phyloP scores from a whole-genome alignment of 2,888 invertebrate species.

The Himalopsyche japonica region DNA sequence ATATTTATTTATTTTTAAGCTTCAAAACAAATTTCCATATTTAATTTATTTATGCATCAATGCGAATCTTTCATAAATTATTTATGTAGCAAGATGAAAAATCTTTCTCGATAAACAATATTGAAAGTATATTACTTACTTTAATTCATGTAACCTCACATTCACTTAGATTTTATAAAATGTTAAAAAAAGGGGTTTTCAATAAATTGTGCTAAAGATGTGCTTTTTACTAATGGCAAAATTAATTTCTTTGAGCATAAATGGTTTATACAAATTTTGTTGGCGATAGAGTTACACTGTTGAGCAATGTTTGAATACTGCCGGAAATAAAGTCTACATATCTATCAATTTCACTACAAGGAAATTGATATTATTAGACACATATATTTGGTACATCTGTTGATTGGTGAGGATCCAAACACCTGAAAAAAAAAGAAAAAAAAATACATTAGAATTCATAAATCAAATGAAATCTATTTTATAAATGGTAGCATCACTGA shows the following conservation, averaged over 20 bases:
- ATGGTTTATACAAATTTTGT: not conserved
- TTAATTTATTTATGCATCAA: not conserved
- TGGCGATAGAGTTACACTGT: not conserved
- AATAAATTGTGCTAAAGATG: not conserved
- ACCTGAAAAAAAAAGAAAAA: not conserved
- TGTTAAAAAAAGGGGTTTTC: not conserved
- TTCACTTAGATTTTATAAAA: not conserved
- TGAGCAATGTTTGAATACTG: not conserved
- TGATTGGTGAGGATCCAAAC: not conserved
- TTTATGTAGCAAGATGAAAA: not conserved
- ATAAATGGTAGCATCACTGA: no score
- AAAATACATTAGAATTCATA: not conserved
- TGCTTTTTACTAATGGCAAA: not conserved
- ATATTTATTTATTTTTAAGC: not conserved
- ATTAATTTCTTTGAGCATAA: not conserved
- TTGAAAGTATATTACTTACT: not conserved
- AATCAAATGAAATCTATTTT: no score
- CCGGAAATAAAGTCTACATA: not conserved
- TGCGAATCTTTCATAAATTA: not conserved
- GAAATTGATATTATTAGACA: not conserved
- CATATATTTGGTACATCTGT: not conserved
- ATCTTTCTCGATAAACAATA: not conserved
- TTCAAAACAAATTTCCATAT: not conserved
- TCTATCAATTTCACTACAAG: not conserved
- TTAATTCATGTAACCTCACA: not conserved